Base-by-base conservation (phyloP, 2,888 invertebrate genomes). In the Coenonympha glycerion region DNA sequence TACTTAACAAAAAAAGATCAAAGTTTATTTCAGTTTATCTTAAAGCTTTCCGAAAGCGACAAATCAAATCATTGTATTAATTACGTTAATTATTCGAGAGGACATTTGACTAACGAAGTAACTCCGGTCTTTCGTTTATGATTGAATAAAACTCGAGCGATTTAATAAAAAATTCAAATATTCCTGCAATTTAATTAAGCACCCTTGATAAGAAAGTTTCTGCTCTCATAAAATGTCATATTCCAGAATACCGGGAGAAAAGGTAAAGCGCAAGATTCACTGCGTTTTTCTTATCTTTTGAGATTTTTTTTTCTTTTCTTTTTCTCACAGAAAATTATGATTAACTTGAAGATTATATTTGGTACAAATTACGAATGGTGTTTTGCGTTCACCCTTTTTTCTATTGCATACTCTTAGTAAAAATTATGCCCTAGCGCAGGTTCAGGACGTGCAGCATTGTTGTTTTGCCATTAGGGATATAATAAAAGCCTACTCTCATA, bases 91-190 rank as follows among this genome's bases (percentile, higher is more conserved):
- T 78, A 75, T 66, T 78, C 65, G 64, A 71, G 66, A 65, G 72
- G 65, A 70, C 71, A 80, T 79, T 72, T 76, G 70, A 76, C 74
- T 80, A 79, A 81, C 73, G 69, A 68, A 72, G 76, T 82, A 72
- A 71, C 66, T 58, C 64, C 60, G 61, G 69, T 71, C 72, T 71
- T 76, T 50, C 53, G 49, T 45, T 63, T 61, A 60, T 59, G 58
- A 61, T 56, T 61, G 55, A 50, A 56, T 61, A 54, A 53, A 53
- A 59, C 45, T 53, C 46, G 53, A 54, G 47, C 41, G 53, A 57
- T 55, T 58, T 53, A 55, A 60, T 59, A 61, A 62, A n/a, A 63
- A 63, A 64, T 58, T 60, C 56, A 59, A 62, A 65, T 64, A 64
- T 61, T 63, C 62, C 53, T 57, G 50, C 46, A 54, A 57, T 58